phyloP scores from a whole-genome alignment of 2,888 invertebrate species.

The Clanis bilineata region DNA sequence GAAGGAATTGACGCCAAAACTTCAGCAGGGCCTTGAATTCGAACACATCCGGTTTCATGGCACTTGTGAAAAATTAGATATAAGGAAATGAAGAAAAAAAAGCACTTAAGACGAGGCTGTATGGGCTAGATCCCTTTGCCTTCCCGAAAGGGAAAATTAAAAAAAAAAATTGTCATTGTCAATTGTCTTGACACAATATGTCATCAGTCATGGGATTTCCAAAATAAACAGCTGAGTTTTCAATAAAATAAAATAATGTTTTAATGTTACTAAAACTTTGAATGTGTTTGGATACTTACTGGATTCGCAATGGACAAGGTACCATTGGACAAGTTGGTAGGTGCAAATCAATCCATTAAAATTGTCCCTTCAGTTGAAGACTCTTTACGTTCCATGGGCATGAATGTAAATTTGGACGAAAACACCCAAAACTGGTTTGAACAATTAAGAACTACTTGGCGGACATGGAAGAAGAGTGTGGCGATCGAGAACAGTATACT shows the following conservation, averaged over 20 bases:
- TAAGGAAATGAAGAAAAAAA: too few relatives aligned
- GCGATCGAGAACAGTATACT: slow-evolving; percentile 73
- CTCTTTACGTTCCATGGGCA: slow-evolving; percentile 55
- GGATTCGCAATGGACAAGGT: slow-evolving; percentile 35
- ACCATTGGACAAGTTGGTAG: slow-evolving; percentile 54
- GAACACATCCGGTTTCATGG: too few relatives aligned
- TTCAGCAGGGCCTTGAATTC: too few relatives aligned
- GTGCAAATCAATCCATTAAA: slow-evolving; percentile 68
- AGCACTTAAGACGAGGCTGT: too few relatives aligned
- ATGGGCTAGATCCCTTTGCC: not conserved
- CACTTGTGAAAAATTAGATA: too few relatives aligned
- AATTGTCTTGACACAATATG: too few relatives aligned
- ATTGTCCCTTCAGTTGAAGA: slow-evolving; percentile 75
- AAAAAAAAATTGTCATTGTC: too few relatives aligned
- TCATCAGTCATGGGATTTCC: too few relatives aligned
- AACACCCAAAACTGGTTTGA: slow-evolving; percentile 61
- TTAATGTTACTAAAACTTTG: not conserved
- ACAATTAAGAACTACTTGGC: slow-evolving; percentile 69
- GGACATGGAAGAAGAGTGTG: slow-evolving; percentile 81
- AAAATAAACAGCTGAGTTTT: too few relatives aligned
- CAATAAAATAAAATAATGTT: not conserved
- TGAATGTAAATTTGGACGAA: slow-evolving; percentile 70
- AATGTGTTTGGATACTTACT: not conserved
- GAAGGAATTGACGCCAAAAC: too few relatives aligned
- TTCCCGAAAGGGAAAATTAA: too few relatives aligned